phyloP scores from a whole-genome alignment of 2,113 vertebrate species.

The Odontophorus gujanensis region DNA sequence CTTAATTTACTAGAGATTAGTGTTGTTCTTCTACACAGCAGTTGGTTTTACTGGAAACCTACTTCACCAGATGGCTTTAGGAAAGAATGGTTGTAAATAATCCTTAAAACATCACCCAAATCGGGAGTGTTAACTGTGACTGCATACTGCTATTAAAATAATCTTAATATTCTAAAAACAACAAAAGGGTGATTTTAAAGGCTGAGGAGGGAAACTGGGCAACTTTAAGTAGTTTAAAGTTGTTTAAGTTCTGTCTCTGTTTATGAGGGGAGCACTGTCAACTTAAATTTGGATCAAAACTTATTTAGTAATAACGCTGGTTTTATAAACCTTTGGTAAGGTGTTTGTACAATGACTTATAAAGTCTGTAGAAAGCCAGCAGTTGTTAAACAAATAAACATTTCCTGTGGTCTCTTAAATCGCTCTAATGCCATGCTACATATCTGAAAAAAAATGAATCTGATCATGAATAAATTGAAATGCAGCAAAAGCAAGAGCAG shows the following conservation, averaged over 20 bases:
- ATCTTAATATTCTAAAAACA: conserved; percentile 40
- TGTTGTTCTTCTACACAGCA: conserved; percentile 57
- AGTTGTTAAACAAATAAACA: conserved; percentile 42
- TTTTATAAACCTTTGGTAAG: background rate
- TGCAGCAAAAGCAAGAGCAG: background rate
- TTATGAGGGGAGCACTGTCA: conserved; percentile 1
- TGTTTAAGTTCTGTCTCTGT: background rate
- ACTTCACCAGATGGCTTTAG: conserved; percentile 74
- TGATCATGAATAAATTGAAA: background rate
- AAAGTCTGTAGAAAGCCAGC: background rate
- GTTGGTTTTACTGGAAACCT: conserved; percentile 73
- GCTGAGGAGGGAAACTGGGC: background rate
- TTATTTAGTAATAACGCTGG: conserved; percentile 14
- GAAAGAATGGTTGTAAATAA: conserved; percentile 75
- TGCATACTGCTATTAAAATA: conserved; percentile 46
- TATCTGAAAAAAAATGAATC: conserved; percentile 4
- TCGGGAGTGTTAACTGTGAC: conserved; percentile 59
- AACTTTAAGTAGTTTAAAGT: background rate
- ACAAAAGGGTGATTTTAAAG: conserved; percentile 33
- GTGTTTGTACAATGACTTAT: conserved; percentile 37
- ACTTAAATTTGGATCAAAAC: background rate
- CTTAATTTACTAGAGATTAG: conserved; percentile 51
- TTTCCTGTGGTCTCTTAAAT: conserved; percentile 30
- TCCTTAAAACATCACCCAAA: conserved; percentile 65
- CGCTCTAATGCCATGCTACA: background rate